A percentile compares a stretch with the other conserved stretches of the same genome.
These are phyloP conservation scores for Pterostichus madidus DNA, from an alignment of 2,888 invertebrate genomes.

Conservation along the genomic window DNA sequence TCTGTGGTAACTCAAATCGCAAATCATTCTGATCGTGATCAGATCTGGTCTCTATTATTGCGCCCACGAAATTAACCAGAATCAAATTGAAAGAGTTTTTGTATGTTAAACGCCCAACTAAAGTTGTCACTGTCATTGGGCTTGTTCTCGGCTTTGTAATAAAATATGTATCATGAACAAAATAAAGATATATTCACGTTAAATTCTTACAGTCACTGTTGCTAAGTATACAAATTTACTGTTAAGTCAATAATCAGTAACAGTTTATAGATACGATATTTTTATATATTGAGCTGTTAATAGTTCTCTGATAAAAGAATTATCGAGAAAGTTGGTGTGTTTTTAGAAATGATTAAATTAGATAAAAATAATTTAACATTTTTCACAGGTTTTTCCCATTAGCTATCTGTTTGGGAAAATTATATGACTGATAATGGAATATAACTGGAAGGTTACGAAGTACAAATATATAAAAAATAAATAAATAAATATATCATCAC, in stretches of 20 bases:
- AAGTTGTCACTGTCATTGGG: slow-evolving; percentile 23
- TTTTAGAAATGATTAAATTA: slow-evolving; percentile 34
- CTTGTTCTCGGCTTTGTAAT: slow-evolving; percentile 3
- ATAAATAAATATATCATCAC: too few relatives aligned
- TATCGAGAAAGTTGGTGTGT: background rate
- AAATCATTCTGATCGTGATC: slow-evolving; percentile 6
- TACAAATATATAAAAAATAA: too few relatives aligned
- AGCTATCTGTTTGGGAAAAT: slow-evolving; percentile 16
- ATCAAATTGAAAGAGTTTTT: slow-evolving; percentile 22
- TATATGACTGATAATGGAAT: slow-evolving; percentile 15
- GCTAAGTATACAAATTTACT: background rate
- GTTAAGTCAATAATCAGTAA: slow-evolving; percentile 8
- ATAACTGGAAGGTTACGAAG: too few relatives aligned
- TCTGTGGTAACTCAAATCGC: background rate
- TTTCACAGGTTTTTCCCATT: slow-evolving; percentile 31
- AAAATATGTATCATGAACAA: slow-evolving; percentile 17
- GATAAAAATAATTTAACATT: slow-evolving; percentile 28
- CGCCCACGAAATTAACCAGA: slow-evolving; percentile 27
- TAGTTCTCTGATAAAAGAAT: background rate
- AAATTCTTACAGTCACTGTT: too few relatives aligned
- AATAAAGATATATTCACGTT: slow-evolving; percentile 25
- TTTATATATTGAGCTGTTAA: background rate
- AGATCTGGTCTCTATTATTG: background rate
- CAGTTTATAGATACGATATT: slow-evolving; percentile 19
- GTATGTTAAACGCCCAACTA: slow-evolving; percentile 39